These are phyloP conservation scores for Florisuga fusca DNA, from an alignment of 2,797 vertebrate genomes.

Conservation along the genomic window DNA sequence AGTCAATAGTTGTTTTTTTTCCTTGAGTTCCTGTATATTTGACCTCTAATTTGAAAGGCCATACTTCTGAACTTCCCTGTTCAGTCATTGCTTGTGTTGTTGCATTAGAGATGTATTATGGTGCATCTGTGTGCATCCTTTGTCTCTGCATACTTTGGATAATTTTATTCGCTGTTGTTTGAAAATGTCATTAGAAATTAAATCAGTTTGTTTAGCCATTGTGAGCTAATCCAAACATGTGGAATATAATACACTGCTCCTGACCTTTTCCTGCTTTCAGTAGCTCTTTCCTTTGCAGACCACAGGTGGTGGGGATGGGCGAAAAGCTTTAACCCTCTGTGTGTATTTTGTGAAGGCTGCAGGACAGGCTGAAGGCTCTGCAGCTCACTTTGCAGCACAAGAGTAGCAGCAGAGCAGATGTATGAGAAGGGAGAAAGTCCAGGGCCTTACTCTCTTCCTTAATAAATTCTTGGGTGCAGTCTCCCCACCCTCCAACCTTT, in stretches of 20 bases:
- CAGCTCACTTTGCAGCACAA: neutral
- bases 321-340: neutral
- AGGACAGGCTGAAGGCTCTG: neutral
- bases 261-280: slow-evolving; percentile 35
- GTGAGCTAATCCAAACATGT: slow-evolving; percentile 32
- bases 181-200: slow-evolving; percentile 52
- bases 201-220: slow-evolving; percentile 55
- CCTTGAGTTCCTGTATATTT: neutral
- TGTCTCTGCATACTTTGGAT: neutral
- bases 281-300: neutral
- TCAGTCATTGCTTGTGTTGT: neutral
- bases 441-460: neutral
- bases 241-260: slow-evolving; percentile 2
- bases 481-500: neutral
- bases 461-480: neutral
- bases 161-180: slow-evolving; percentile 38
- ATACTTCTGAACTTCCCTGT: neutral
- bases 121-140: neutral
- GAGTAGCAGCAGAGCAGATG: neutral
- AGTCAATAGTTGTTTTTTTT: neutral
- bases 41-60: neutral
- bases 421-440: neutral
- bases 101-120: neutral
- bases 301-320: neutral
- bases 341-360: neutral